These are phyloP conservation scores for Macrophya annulata DNA, from an alignment of 2,888 invertebrate genomes.

Conservation along the genomic window DNA sequence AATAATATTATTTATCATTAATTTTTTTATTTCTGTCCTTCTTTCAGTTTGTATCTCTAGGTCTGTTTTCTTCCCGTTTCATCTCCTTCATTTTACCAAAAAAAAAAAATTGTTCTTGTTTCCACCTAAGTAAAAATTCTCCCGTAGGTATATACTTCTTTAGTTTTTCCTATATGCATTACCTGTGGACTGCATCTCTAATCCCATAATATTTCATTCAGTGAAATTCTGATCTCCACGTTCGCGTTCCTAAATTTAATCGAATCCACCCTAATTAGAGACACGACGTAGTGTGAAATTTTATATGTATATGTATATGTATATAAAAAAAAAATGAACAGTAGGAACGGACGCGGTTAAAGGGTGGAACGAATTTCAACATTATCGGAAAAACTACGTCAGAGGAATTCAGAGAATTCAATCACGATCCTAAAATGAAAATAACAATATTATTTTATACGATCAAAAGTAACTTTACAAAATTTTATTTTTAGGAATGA, in stretches of 20 bases:
- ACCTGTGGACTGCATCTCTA: background rate
- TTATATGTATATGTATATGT: too few relatives aligned
- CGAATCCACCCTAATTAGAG: background rate
- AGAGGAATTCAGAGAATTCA: background rate
- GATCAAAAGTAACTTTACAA: background rate
- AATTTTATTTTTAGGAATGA: background rate
- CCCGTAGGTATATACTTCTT: background rate
- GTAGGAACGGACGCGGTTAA: background rate
- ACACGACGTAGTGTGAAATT: too few relatives aligned
- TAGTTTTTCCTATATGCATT: background rate
- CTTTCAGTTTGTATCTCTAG: background rate
- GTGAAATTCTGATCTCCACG: background rate
- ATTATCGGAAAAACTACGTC: background rate
- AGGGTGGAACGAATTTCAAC: background rate
- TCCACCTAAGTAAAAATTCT: background rate
- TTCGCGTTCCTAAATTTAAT: background rate
- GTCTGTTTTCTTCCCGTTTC: background rate
- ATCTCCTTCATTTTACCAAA: background rate
- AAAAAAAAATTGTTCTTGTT: background rate
- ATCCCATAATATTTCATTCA: background rate
- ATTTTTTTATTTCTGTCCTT: background rate
- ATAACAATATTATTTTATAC: background rate
- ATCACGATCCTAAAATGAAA: background rate
- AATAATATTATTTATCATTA: slow-evolving; percentile 23
- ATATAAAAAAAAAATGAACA: background rate